Evolutionary conservation across 2,888 invertebrate genomes (phyloP), one percentile per base, ranked within the genome.

Genomic region (Lymantria dispar): DNA sequence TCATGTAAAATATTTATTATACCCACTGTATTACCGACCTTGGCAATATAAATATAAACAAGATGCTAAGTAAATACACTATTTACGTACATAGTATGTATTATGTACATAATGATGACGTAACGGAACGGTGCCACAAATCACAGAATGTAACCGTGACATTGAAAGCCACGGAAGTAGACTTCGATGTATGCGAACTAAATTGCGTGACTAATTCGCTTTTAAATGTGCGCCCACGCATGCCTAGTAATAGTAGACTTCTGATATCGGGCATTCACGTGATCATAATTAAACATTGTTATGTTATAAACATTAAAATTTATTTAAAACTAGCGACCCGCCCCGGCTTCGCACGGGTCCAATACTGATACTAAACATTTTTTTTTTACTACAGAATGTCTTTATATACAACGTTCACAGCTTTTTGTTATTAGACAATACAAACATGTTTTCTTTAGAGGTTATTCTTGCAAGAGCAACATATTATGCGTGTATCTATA

Each of bases 181-280:
- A 48, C 11, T 47, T 52, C 53, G 56, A 7, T 14, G 37, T 56
- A 48, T 60, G 51, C 52, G 56, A 61, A 58, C 60, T 64, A 8
- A 40, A 61, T 52, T 57, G 60, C 72, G 62, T 73, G 66, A 69
- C 76, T 70, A 65, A 74, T 68, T 51, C 47, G 46, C 50, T 54
- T 67, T 58, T 62, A 65, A 64, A 61, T 50, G 40, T 40, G 40
- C 58, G 52, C 62, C 64, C 57, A 68, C 60, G 67, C 58, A 36
- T 13, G 22, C 50, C 43, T 31, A 37, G 45, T 29, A 22, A 22
- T 22, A 22, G 22, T 22, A 22, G 22, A 22, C 2, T 22, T 22
- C 22, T 22, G 22, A 22, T 22, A 22, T 22, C 2, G 22, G 22
- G 22, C 22, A 10, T 33, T 33, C 10, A 2, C 33, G 33, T 33